Conservation (phyloP, 2,797 vertebrate species). For the Buceros bicornis region DNA sequence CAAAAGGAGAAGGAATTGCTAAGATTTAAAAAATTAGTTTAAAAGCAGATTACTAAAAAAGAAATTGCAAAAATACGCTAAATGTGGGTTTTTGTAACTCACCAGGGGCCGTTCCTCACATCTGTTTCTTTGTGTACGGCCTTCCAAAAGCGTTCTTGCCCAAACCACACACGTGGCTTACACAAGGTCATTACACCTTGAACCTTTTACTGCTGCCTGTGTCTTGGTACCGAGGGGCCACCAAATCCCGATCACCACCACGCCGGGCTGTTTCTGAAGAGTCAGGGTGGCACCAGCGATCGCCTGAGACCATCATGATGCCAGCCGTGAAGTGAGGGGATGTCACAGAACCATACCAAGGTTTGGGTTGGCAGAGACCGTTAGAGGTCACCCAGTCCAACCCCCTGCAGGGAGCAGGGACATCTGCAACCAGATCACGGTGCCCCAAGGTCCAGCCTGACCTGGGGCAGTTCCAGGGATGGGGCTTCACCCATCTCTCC, state of each 20-base stretch:
- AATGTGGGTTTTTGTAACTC: fast-evolving
- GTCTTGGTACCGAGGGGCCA: background rate
- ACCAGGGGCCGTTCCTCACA: fast-evolving
- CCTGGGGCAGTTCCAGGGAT: too few relatives aligned
- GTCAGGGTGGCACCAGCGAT: fast-evolving
- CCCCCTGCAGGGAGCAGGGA: too few relatives aligned
- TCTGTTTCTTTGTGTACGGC: fast-evolving
- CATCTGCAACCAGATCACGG: too few relatives aligned
- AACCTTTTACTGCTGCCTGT: background rate
- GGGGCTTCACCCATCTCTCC: too few relatives aligned
- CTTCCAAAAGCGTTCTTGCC: background rate
- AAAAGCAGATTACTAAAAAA: background rate
- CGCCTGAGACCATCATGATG: fast-evolving
- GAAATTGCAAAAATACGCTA: fast-evolving
- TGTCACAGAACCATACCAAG: too few relatives aligned
- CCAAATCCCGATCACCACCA: fast-evolving
- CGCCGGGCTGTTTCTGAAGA: background rate
- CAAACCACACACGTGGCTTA: fast-evolving
- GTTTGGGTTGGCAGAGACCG: too few relatives aligned
- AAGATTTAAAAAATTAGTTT: background rate
- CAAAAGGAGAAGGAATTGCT: background rate
- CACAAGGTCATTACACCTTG: fast-evolving
- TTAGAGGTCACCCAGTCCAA: too few relatives aligned
- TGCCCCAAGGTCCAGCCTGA: too few relatives aligned
- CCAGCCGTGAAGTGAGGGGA: fast-evolving